Evolutionary conservation across 1,140 invertebrate genomes (phyloP).

Genomic region (Myzus persicae): DNA sequence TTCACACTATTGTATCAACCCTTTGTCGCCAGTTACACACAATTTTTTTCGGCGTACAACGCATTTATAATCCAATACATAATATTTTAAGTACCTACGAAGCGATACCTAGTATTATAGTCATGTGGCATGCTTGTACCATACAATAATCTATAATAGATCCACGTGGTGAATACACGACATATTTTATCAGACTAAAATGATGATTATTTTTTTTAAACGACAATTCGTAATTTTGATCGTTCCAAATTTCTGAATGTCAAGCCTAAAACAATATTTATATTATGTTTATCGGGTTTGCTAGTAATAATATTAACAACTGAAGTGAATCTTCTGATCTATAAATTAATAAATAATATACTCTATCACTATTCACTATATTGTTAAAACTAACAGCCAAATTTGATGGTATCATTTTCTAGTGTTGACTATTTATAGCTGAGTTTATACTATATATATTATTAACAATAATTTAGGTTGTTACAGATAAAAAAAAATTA

Average conservation of each 20-base stretch:
- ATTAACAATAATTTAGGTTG: not conserved
- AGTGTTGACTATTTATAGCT: not conserved
- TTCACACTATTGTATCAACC: slow-evolving; percentile 58
- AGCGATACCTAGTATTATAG: not conserved
- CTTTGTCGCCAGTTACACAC: slow-evolving; percentile 7
- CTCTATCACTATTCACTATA: not conserved
- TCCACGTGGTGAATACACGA: accelerated
- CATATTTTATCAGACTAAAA: not conserved
- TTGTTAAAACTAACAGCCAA: not conserved
- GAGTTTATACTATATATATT: no score
- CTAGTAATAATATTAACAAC: not conserved
- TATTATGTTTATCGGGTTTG: not conserved
- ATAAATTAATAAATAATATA: not conserved
- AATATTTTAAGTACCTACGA: not conserved
- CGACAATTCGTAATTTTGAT: not conserved
- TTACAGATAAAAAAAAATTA: not conserved
- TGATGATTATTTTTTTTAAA: not conserved
- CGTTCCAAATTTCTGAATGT: not conserved
- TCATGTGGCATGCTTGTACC: not conserved
- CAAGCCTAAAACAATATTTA: not conserved
- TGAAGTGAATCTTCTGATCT: not conserved
- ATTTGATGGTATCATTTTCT: not conserved
- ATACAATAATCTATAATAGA: not conserved
- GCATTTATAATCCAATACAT: slow-evolving; percentile 27
- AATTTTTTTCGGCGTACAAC: not conserved